These are phyloP conservation scores for Anguilla japonica DNA, from an alignment of 2,113 vertebrate species.

Conservation along the genomic window DNA sequence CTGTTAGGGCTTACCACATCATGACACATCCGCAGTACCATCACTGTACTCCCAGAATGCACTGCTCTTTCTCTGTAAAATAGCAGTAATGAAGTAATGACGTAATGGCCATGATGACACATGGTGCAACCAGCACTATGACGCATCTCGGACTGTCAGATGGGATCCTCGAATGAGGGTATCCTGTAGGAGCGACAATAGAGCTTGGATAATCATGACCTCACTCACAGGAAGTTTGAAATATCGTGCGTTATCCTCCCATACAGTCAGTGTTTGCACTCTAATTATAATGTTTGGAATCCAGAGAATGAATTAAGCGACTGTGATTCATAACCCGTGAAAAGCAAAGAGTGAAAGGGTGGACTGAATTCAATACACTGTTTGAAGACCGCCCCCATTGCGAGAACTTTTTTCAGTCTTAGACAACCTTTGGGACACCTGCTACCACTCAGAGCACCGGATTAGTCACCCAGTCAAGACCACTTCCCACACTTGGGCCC, in stretches of 20 bases:
- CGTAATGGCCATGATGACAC: background rate
- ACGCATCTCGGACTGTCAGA: background rate
- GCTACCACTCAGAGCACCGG: background rate
- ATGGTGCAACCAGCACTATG: background rate
- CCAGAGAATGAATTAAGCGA: background rate
- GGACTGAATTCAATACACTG: background rate
- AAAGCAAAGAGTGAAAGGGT: background rate
- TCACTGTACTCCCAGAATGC: background rate
- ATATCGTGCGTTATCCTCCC: background rate
- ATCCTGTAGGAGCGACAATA: background rate
- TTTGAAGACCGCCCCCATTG: background rate
- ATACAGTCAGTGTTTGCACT: background rate
- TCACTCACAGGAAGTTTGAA: background rate
- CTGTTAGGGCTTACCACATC: background rate
- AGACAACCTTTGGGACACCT: background rate
- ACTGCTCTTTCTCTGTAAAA: background rate
- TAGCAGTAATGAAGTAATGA: too few relatives aligned
- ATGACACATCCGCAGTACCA: background rate
- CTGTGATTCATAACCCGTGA: constrained; percentile 13
- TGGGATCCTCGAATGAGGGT: background rate
- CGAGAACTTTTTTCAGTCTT: background rate
- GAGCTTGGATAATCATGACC: background rate
- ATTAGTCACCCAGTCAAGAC: background rate
- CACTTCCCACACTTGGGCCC: background rate
- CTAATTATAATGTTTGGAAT: constrained; percentile 8